Evolutionary conservation across 2,797 vertebrate genomes (phyloP).

Genomic region (Numenius phaeopus): DNA sequence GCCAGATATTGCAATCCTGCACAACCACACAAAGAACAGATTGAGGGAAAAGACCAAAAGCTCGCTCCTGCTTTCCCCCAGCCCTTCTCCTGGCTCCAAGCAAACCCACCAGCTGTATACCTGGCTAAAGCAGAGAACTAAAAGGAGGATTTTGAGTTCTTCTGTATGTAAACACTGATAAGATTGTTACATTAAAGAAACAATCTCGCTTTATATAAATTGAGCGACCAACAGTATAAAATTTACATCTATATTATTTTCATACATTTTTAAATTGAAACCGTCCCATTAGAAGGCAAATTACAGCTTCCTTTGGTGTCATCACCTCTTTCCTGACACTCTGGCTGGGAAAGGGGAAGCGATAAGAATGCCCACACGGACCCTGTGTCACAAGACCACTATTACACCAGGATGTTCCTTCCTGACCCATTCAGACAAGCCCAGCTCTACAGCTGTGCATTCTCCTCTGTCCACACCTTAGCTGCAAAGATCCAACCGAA

Average conservation of each 20-base stretch:
- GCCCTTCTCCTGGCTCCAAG: background rate
- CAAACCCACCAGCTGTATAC: background rate
- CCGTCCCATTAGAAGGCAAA: background rate
- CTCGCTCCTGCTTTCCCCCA: background rate
- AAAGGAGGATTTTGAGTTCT: background rate
- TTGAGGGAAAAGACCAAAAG: background rate
- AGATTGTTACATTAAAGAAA: background rate
- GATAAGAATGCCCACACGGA: background rate
- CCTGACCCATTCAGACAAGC: background rate
- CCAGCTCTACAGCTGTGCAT: rapidly evolving
- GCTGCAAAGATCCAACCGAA: background rate
- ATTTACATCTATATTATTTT: background rate
- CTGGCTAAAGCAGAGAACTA: background rate
- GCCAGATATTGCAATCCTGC: background rate
- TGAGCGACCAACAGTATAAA: background rate
- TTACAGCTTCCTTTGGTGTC: background rate
- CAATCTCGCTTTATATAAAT: background rate
- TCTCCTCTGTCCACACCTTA: background rate
- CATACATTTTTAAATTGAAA: background rate
- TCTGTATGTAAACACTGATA: background rate
- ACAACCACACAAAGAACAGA: background rate
- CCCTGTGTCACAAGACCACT: background rate
- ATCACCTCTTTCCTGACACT: background rate
- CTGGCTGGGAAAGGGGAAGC: background rate
- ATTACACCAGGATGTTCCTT: background rate